A percentile compares a stretch with the other conserved stretches of the same genome.
Evolutionary conservation across 2,113 vertebrate species (phyloP).

Genomic region (Ptilonorhynchus violaceus): DNA sequence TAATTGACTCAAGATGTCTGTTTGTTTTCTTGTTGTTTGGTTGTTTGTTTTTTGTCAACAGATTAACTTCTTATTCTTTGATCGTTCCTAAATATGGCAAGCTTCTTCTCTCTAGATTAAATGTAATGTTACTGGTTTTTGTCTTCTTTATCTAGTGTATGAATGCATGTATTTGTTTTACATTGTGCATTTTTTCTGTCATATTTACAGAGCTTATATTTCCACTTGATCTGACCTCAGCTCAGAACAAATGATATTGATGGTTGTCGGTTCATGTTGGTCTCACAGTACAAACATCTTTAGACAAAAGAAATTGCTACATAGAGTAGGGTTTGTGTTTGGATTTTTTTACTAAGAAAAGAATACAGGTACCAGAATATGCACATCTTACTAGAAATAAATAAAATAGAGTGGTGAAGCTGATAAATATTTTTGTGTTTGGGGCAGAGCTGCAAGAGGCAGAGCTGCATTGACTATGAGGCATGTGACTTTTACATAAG

Average conservation of each 20-base stretch:
- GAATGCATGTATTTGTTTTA: neutral
- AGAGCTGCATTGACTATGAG: neutral
- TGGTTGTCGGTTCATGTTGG: neutral
- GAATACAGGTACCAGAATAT: neutral
- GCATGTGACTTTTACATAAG: neutral
- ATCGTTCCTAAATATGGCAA: neutral
- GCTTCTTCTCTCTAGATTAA: neutral
- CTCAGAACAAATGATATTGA: neutral
- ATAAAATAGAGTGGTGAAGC: neutral
- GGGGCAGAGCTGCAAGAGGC: neutral
- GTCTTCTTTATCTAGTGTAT: neutral
- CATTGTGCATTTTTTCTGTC: neutral
- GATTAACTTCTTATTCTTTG: neutral
- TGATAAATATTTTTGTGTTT: neutral
- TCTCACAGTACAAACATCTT: neutral
- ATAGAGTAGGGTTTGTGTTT: neutral
- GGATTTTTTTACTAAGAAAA: neutral
- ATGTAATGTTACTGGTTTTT: rapidly evolving
- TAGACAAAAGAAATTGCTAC: neutral
- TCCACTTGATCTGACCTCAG: neutral
- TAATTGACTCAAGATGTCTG: neutral
- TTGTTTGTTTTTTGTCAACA: neutral
- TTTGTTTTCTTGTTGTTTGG: neutral
- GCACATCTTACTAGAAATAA: neutral
- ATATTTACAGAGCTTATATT: neutral